Base-by-base conservation (phyloP, 30 jellyfish, hydroid and myxozoan species). In the Chironex yamaguchii region DNA sequence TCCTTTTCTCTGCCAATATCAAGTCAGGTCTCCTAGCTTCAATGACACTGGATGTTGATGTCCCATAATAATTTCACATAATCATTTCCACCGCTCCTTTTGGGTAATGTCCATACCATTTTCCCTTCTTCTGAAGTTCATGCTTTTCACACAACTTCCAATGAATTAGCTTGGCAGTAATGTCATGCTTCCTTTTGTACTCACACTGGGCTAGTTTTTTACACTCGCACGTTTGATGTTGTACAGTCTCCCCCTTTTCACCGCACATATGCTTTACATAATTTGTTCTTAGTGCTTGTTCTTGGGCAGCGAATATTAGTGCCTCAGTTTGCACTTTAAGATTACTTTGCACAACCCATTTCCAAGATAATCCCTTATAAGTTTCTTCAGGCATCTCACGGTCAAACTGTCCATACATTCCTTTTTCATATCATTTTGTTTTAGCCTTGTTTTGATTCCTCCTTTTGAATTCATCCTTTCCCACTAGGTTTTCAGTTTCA, bases 291-390 rank as follows among this genome's bases (percentile, higher is more conserved):
- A 1, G 33, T 33, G 81, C 68, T 67, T 29, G 4, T 67, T 67
- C 68, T 67, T 67, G 4, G 1, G 71, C 81, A 65, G 54, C 3
- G 62, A 30, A 65, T 21, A 65, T 65, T 23, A 3, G 17, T 65
- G 62, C 62, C 42, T 67, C 81, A 27, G 81, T 25, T 67, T 67
- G 68, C 24, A 67, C 81, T 6, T 29, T 33, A 22, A 67, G 81
- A 29, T 33, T 58, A 67, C 81, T 25, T 67, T 67, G 24, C 81
- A 22, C 81, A 48, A 67, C 34, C 81, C 81, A 67, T 42, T 17
- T 42, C 58, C 58, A 42, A 42, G 58, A 42, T 42, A 42, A 42
- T 42, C 58, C 17, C 17, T 42, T 42, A 42, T 42, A 9, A 6
- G 17, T 42, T 42, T 42, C 58, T 6, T 42, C 58, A 42, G 9